phyloP scores from a whole-genome alignment of 2,113 vertebrate genomes.

The Pimephales promelas region DNA sequence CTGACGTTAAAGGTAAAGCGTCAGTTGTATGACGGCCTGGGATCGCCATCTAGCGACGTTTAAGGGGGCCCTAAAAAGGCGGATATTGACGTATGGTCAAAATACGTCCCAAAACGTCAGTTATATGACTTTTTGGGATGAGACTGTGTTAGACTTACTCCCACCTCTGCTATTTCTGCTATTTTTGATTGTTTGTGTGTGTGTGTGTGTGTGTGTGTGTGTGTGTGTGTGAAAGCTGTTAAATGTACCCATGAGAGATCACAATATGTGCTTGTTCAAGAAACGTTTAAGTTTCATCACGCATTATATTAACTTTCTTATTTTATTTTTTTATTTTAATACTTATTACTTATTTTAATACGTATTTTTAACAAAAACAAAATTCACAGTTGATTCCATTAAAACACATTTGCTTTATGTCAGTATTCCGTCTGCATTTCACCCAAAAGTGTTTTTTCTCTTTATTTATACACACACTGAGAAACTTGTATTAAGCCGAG shows the following conservation, averaged over 20 bases:
- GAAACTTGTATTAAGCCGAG: neutral
- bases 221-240: no score
- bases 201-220: no score
- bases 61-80: no score
- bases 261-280: neutral
- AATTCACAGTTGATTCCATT: neutral
- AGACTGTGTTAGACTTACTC: no score
- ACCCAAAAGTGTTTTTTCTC: neutral
- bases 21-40: no score
- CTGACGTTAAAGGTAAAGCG: no score
- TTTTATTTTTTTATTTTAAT: neutral
- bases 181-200: no score
- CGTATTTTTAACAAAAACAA: neutral
- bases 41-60: no score
- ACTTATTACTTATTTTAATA: neutral
- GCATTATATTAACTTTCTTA: neutral
- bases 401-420: neutral
- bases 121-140: no score
- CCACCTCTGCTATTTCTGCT: no score
- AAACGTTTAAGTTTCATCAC: neutral
- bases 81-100: no score
- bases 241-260: neutral
- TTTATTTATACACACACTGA: neutral
- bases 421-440: neutral
- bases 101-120: no score